A percentile compares a stretch with the other conserved stretches of the same genome.
Evolutionary conservation across 2,113 vertebrate genomes (phyloP).

Genomic region (Mugil cephalus): DNA sequence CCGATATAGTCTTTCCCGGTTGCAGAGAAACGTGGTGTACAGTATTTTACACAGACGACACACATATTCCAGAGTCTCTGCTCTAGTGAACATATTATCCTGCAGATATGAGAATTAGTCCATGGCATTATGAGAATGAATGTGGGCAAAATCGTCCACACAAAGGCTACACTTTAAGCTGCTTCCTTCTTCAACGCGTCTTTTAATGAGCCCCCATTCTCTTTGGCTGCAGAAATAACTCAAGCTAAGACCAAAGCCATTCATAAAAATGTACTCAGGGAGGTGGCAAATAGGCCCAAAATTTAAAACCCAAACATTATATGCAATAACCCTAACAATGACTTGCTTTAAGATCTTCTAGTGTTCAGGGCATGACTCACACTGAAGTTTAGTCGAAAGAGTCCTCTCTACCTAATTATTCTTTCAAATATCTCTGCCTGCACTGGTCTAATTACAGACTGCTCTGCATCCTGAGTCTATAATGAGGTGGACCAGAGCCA

Average conservation of each 20-base stretch:
- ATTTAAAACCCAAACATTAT: conserved; percentile 4
- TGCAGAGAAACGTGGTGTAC: background rate
- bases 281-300: background rate
- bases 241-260: conserved; percentile 1
- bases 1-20: background rate
- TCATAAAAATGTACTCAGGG: background rate
- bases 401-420: background rate
- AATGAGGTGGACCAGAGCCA: conserved; percentile 21
- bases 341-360: background rate
- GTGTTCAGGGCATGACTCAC: background rate
- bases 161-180: background rate
- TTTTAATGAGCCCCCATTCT: conserved; percentile 27
- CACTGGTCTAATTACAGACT: conserved; percentile 36
- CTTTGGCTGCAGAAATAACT: conserved; percentile 8
- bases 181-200: background rate
- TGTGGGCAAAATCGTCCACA: background rate
- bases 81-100: conserved; percentile 5
- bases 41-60: conserved; percentile 15
- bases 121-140: background rate
- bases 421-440: conserved; percentile 5
- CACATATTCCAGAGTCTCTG: conserved; percentile 2
- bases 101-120: conserved; percentile 23
- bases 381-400: background rate
- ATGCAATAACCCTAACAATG: background rate
- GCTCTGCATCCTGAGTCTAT: conserved; percentile 21